phyloP scores from a whole-genome alignment of 2,113 vertebrate species.

The Phalacrocorax aristotelis region DNA sequence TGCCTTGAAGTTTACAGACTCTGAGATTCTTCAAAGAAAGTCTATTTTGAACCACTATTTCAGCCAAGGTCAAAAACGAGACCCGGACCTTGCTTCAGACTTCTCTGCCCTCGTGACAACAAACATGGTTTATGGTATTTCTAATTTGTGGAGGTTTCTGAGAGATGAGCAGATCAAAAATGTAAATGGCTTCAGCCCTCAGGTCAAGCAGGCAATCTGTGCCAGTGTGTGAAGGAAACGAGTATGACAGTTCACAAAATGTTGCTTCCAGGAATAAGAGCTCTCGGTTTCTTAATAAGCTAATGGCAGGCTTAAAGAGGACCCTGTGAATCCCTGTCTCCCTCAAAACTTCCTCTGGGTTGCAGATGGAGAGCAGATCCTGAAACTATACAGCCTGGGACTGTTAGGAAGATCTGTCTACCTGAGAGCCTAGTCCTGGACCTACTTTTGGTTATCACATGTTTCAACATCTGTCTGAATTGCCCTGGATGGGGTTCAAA shows the following conservation, averaged over 20 bases:
- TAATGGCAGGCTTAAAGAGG: not conserved
- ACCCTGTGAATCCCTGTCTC: not conserved
- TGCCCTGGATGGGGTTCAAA: not conserved
- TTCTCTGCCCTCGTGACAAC: not conserved
- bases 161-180: conserved; percentile 61
- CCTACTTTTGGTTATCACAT: conserved; percentile 1
- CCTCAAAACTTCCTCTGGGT: not conserved
- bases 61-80: not conserved
- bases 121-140: conserved; percentile 33
- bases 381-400: not conserved
- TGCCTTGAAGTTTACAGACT: conserved; percentile 8
- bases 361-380: conserved; percentile 29
- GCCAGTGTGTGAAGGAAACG: conserved; percentile 49
- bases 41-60: not conserved
- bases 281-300: not conserved
- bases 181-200: conserved; percentile 59
- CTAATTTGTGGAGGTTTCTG: conserved; percentile 37
- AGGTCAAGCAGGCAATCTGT: conserved; percentile 61
- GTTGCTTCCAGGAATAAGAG: conserved; percentile 53
- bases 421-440: not conserved
- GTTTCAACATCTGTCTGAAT: conserved; percentile 26
- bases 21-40: conserved; percentile 30
- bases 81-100: not conserved
- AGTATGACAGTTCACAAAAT: conserved; percentile 60
- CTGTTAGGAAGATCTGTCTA: not conserved